A percentile compares a stretch with the other conserved stretches of the same genome.
Evolutionary conservation across 1,140 invertebrate genomes (phyloP).

Genomic region (Tetramorium parvispinum): DNA sequence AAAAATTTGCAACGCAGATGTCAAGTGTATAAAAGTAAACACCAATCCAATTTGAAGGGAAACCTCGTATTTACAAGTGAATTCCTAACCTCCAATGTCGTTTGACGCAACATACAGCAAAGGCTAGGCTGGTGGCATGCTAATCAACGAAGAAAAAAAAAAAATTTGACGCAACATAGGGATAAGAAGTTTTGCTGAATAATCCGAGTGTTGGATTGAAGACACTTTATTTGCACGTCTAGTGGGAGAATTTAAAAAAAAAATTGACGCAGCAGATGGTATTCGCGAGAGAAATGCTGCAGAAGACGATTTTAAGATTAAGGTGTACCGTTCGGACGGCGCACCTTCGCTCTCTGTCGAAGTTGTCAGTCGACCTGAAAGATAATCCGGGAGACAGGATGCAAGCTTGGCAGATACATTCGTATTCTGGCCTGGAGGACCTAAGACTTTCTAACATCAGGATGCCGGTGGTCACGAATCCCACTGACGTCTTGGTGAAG

Average conservation of each 20-base stretch:
- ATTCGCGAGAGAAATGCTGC: slow-evolving; percentile 60
- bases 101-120: not conserved
- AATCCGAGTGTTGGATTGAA: no score
- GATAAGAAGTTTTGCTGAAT: no score
- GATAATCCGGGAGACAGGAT: slow-evolving; percentile 85
- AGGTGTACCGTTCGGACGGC: not conserved
- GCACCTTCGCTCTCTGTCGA: slow-evolving; percentile 42
- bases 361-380: slow-evolving; percentile 56
- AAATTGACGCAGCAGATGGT: not conserved
- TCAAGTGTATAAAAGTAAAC: not conserved
- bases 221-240: no score
- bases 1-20: not conserved
- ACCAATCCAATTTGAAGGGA: not conserved
- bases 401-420: slow-evolving; percentile 92
- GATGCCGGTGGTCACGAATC: slow-evolving; percentile 89
- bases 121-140: no score
- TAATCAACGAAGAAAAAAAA: no score
- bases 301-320: slow-evolving; percentile 37
- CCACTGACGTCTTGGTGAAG: slow-evolving; percentile 92
- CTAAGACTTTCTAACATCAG: slow-evolving; percentile 88
- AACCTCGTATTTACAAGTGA: not conserved
- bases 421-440: slow-evolving; percentile 90
- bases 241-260: no score
- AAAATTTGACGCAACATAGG: not conserved
- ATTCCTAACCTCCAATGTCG: not conserved